Evolutionary conservation across 1,140 invertebrate species (phyloP), one percentile per base, ranked within the genome.

Genomic region (Pristionchus pacificus): DNA sequence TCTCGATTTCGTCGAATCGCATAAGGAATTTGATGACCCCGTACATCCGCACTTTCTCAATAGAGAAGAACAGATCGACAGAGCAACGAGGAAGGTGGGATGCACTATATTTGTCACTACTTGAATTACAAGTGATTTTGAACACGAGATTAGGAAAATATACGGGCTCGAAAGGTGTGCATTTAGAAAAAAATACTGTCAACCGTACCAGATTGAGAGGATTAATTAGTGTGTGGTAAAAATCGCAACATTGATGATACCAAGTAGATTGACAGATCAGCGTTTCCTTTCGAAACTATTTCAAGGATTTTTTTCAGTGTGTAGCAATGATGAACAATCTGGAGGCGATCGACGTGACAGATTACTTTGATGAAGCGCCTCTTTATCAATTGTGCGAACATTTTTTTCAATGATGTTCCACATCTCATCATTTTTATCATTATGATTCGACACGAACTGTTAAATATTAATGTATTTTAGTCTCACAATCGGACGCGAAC

Each of bases 401-500:
- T 49, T 49, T 49, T 49, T 49, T 49, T 49, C 38, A 10, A 19
- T 49, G 38, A n/a, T n/a, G n/a, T n/a, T n/a, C n/a, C n/a, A n/a
- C n/a, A n/a, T n/a, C n/a, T n/a, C n/a, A n/a, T n/a, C n/a, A n/a
- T n/a, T 49, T 6, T 49, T 10, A 49, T 49, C 6, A 10, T 49
- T 19, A 49, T 49, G 19, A 49, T 49, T 49, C 6, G 6, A 6
- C 38, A 49, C 38, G 19, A 49, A 49, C 38, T 49, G 25, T n/a
- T 68, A 6, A 13, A 68, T 0, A 25, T 31, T 19, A 27, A 38
- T 1, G n/a, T 10, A 15, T 61, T 72, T 38, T 28, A 74, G 65
- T 30, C 25, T 77, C 66, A 65, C 72, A 19, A 87, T 93, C 64
- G 83, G 92, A 0, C 89, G 89, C 78, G 91, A 93, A 85, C 91